A percentile compares a stretch with the other conserved stretches of the same genome.
These are phyloP conservation scores for Dipus sagitta DNA, from an alignment of 2,797 vertebrate genomes.

Conservation along the genomic window DNA sequence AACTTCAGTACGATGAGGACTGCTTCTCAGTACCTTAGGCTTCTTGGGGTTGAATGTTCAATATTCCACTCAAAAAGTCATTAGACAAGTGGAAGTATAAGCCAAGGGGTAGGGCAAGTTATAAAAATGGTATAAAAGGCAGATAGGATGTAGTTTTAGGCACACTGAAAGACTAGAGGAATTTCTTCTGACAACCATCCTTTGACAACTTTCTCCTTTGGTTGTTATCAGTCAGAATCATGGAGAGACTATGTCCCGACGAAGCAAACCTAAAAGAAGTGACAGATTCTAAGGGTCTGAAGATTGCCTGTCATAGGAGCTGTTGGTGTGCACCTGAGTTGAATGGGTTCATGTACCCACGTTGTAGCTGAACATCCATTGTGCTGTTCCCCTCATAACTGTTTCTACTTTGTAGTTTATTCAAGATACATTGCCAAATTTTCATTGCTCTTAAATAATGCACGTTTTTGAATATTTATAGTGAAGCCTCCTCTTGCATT, in stretches of 20 bases:
- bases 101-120: background rate
- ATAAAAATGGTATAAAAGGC: background rate
- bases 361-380: background rate
- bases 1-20: background rate
- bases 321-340: background rate
- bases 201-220: background rate
- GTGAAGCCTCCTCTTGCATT: background rate
- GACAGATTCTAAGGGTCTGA: background rate
- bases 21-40: background rate
- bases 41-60: background rate
- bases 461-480: background rate
- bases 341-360: fast-evolving
- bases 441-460: background rate
- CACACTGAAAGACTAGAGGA: background rate
- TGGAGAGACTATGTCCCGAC: background rate
- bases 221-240: background rate
- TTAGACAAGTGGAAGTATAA: background rate
- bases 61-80: background rate
- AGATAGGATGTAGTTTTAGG: background rate
- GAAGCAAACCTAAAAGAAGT: background rate
- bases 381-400: background rate
- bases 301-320: background rate
- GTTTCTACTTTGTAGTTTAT: background rate
- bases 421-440: background rate
- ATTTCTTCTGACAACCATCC: background rate